These are phyloP conservation scores for Nomada ferruginata DNA, from an alignment of 2,888 invertebrate genomes.

Conservation along the genomic window DNA sequence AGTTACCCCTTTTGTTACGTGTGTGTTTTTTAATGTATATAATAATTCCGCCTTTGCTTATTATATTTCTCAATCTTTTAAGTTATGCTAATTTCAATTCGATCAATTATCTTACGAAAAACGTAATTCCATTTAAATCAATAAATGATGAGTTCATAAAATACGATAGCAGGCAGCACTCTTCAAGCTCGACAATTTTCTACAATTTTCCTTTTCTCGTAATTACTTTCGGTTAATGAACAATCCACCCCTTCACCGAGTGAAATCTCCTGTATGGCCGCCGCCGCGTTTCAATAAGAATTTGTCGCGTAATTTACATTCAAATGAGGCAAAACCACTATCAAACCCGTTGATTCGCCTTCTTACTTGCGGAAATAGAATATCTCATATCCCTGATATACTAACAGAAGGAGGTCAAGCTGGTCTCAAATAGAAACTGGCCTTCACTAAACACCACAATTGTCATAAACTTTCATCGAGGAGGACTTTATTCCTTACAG, in stretches of 20 bases:
- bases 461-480: too few relatives aligned
- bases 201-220: neutral
- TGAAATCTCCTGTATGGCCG: neutral
- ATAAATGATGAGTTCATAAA: neutral
- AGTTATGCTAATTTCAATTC: too few relatives aligned
- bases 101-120: too few relatives aligned
- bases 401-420: neutral
- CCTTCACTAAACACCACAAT: neutral
- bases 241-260: slow-evolving; percentile 3
- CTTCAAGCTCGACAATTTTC: slow-evolving; percentile 2
- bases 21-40: too few relatives aligned
- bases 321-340: slow-evolving; percentile 27
- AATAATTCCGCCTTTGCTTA: too few relatives aligned
- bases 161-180: neutral
- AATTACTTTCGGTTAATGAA: slow-evolving; percentile 28
- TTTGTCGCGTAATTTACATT: slow-evolving; percentile 31
- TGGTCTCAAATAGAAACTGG: neutral
- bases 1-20: too few relatives aligned
- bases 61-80: too few relatives aligned
- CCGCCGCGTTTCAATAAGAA: slow-evolving; percentile 19
- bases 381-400: slow-evolving; percentile 14
- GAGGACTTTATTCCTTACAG: too few relatives aligned
- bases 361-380: slow-evolving; percentile 23
- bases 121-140: too few relatives aligned
- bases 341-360: neutral